phyloP scores from a whole-genome alignment of 92 coral and sea anemone genomes.

The Parazoanthus darwini region DNA sequence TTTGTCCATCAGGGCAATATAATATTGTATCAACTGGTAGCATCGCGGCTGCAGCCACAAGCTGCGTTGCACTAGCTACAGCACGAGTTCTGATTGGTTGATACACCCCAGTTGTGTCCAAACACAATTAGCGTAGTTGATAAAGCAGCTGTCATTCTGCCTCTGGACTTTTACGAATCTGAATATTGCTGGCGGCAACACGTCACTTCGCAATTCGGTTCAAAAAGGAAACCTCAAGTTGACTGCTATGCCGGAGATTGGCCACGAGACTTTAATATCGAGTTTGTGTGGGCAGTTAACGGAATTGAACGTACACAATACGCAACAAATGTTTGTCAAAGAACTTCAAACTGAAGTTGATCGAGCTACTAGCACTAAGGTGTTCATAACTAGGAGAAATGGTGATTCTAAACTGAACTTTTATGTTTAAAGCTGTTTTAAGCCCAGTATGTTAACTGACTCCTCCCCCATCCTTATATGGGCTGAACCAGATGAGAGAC shows the following conservation, averaged over 20 bases:
- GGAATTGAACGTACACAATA: background rate
- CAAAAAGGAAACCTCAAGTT: conserved; percentile 3
- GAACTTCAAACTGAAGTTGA: background rate
- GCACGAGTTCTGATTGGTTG: conserved; percentile 27
- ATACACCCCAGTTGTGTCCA: background rate
- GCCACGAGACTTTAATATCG: background rate
- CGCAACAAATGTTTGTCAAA: background rate
- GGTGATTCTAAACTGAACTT: background rate
- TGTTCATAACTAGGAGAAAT: background rate
- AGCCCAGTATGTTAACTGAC: background rate
- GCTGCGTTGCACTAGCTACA: conserved; percentile 35
- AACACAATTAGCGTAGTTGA: conserved; percentile 2
- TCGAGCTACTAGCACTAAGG: background rate
- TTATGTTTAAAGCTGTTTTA: background rate
- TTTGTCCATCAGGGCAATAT: conserved; percentile 45
- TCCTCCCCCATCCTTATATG: background rate
- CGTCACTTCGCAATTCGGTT: background rate
- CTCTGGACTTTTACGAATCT: conserved; percentile 4
- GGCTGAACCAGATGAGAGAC: background rate
- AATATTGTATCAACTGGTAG: conserved; percentile 43
- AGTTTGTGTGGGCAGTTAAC: background rate
- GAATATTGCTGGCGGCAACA: conserved; percentile 12
- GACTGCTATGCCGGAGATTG: background rate
- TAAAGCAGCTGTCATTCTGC: conserved; percentile 21
- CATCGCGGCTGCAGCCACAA: conserved; percentile 39